Base-by-base conservation (phyloP, 2,113 vertebrate genomes). In the Chinchilla lanigera region DNA sequence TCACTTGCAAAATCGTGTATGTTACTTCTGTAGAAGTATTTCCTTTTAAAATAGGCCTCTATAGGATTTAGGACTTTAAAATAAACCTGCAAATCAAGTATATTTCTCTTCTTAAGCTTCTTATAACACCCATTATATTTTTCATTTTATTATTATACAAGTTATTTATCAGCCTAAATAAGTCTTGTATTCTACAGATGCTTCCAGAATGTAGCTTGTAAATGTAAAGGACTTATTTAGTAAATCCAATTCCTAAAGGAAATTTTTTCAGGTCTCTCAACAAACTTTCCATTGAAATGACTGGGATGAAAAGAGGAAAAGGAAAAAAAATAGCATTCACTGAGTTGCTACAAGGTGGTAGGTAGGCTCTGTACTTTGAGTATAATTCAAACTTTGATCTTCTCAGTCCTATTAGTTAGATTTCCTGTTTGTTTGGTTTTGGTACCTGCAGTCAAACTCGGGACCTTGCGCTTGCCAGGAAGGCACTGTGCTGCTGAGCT, bases 1-100 rank as follows among this genome's bases (percentile, higher is more conserved):
- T 38, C 58, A 65, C 54, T 89, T 92, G 26, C 63, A 96, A 96
- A 97, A 83, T 87, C 28, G 35, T 77, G 0, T 4, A n/a, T 56
- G 6, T 88, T 93, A 75, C 24, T 20, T 81, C 63, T 89, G 9
- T n/a, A 28, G 28, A 93, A 88, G 56, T 80, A 73, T 12, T 65
- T 81, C 13, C 69, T 84, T 92, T 63, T 19, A 88, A 93, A 93
- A 47, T 30, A 92, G 73, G 60, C 52, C 86, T 93, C 47, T 35
- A 35, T 19, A 95, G 69, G 84, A 97, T 61, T 87, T 52, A 71
- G n/a, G 1, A 16, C 44, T 69, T 93, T 10, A 33, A 77, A 78
- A n/a, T n/a, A 65, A 88, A 33, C 13, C 47, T 47, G 4, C 52
- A 89, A 93, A 58, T 77, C 2, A 60, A 90, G 78, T 22, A 71